These are phyloP conservation scores for Australoheros facetus DNA, from an alignment of 2,797 vertebrate genomes.

Conservation along the genomic window DNA sequence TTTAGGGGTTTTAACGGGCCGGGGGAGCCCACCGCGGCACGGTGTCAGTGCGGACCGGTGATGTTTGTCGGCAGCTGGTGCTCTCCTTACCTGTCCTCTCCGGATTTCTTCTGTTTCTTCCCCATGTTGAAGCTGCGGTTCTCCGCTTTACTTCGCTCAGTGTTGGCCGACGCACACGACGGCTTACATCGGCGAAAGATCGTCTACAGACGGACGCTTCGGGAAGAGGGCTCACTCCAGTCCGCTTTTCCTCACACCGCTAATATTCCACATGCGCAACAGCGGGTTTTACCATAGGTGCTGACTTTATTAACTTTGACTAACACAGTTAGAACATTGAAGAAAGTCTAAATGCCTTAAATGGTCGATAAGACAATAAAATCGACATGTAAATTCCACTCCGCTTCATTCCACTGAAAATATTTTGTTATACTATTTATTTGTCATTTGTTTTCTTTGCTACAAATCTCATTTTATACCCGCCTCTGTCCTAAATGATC, in stretches of 20 bases:
- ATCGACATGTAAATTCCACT: background rate
- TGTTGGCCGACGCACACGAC: constrained; percentile 32
- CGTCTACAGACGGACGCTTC: rapidly evolving
- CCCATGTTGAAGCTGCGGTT: constrained; percentile 71
- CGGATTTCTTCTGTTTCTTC: constrained; percentile 84
- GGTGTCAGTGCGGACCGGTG: background rate
- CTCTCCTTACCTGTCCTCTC: constrained; percentile 78
- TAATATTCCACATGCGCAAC: background rate
- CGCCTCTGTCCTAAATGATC: background rate
- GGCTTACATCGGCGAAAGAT: constrained; percentile 55
- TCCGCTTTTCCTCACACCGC: background rate
- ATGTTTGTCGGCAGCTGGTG: rapidly evolving
- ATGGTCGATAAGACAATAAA: background rate
- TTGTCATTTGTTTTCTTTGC: background rate
- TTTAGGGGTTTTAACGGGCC: background rate
- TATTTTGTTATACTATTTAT: background rate
- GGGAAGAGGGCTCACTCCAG: background rate
- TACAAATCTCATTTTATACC: background rate
- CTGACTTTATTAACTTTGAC: background rate
- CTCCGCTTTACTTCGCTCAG: constrained; percentile 28
- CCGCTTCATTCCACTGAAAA: background rate
- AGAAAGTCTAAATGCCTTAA: background rate
- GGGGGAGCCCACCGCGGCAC: rapidly evolving
- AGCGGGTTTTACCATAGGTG: background rate
- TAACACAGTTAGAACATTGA: background rate